Base-by-base conservation (phyloP, 2,797 vertebrate species). In the Telmatherina bonti region DNA sequence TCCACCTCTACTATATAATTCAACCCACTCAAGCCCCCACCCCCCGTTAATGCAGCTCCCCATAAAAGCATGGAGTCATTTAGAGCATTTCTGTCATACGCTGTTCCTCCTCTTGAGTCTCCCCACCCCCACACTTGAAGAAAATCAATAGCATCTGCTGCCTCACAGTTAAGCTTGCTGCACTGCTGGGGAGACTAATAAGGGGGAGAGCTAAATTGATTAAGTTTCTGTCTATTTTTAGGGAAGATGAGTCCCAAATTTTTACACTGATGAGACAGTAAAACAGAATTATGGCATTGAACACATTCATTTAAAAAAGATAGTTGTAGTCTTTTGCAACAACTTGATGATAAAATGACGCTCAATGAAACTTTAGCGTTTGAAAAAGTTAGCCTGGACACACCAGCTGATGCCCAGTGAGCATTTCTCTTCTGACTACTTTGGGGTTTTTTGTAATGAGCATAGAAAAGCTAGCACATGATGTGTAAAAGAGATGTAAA, bases 171-270 rank as follows among this genome's bases (percentile, higher is more conserved):
- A 82, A 89, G 75, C 85, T 76, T 82, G 71, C 85, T 83, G 71
- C 88, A 78, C 62, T 72, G 83, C 92, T 91, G 78, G 89, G 84
- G 89, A 82, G 87, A 83, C 84, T 86, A 82, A 91, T 79, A 82
- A 76, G 82, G 61, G 82, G 88, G 85, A 85, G 83, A 90, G 86
- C 70, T 85, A 83, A 78, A 94, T 92, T 93, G 92, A 93, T 94
- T 92, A 92, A 91, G 85, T 79, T 90, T 94, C 84, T 30, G 74
- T 79, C 79, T 84, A 83, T 91, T 92, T 93, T 92, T 86, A 78
- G 74, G 82, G 83, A 88, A 83, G 82, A 89, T 89, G 81, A 88
- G 89, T 88, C 89, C 75, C 41, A 68, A 79, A 71, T 84, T 88
- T 75, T 27, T 74, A 57, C 41, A 72, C 64, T 77, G 81, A 78